Evolutionary conservation across 2,113 vertebrate genomes (phyloP), one percentile per base, ranked within the genome.

Genomic region (Myotis yumanensis): DNA sequence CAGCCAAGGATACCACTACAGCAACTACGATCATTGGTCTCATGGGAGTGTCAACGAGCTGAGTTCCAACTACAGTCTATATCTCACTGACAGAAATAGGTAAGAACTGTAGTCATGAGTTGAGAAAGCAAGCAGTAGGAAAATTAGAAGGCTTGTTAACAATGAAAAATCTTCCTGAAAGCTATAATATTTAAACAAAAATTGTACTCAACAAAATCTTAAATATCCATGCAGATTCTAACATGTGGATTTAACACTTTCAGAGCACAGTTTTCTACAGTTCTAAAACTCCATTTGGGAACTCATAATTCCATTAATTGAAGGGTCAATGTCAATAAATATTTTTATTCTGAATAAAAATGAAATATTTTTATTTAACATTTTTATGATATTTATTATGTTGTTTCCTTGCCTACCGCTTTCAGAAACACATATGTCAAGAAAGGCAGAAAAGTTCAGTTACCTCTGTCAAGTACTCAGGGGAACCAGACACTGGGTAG

Each of bases 381-480:
- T 54, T 57, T 54, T 77, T 46, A 62, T 37, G 68, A 76, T 71
- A 86, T 62, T 71, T 71, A 71, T 37, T 43, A 84, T 57, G n/a
- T 17, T 86, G 10, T 83, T 75, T 79, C 51, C 28, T 84, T 83
- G 54, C 4, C 62, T 69, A 73, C 4, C 89, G 59, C 35, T 79
- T 92, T 94, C 37, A 89, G n/a, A 93, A 95, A 92, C 16, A 89
- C 17, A 2, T 3, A 77, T 6, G 22, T 30, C 51, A 76, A 83
- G 3, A 8, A 96, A 8, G 54, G n/a, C 18, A 84, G 25, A 57
- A 68, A 89, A 90, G 77, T 84, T 86, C 10, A 96, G 54, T 98
- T 98, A 99, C 99, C 99, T 99, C 99, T 1, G 98, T 99, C 94
- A 99, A 98, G 95, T 99, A 99, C 59, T 99, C 99, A 95, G 99